phyloP scores from a whole-genome alignment of 1,140 invertebrate species.

The Whitmania pigra region DNA sequence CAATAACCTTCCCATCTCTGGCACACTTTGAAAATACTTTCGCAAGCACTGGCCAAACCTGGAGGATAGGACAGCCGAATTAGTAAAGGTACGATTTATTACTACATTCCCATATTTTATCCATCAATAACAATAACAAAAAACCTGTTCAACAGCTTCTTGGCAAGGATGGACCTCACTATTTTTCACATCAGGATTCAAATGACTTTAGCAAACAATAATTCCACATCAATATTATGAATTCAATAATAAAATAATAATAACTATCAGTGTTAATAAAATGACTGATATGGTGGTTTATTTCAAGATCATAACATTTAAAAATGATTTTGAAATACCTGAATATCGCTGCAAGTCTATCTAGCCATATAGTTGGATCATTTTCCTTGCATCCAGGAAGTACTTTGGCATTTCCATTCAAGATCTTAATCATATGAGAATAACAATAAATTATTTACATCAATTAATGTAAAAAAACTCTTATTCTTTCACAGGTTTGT shows the following conservation, averaged over 20 bases:
- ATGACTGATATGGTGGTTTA: background rate
- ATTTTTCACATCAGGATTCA: conserved; percentile 51
- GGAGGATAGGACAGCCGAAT: conserved; percentile 15
- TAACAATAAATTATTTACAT: no score
- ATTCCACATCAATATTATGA: background rate
- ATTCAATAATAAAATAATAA: background rate
- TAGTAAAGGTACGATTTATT: background rate
- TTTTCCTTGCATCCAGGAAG: conserved; percentile 43
- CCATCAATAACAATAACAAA: background rate
- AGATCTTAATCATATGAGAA: background rate
- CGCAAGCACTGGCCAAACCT: conserved; percentile 71
- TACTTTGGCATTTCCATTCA: conserved; percentile 12
- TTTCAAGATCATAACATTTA: background rate
- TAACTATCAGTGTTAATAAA: background rate
- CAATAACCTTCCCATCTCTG: conserved; percentile 71
- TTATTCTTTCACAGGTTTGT: no score
- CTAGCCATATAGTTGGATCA: conserved; percentile 84
- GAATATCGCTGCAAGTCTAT: conserved; percentile 78
- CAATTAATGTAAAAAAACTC: no score
- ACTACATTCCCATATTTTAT: background rate
- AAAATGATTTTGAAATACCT: conserved; percentile 31
- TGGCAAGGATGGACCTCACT: conserved; percentile 65
- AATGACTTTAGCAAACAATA: conserved; percentile 47
- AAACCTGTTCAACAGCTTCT: conserved; percentile 60
- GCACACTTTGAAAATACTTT: conserved; percentile 63